These are phyloP conservation scores for Nannobrachium achirus DNA, from an alignment of 2,113 vertebrate genomes.

Conservation along the genomic window DNA sequence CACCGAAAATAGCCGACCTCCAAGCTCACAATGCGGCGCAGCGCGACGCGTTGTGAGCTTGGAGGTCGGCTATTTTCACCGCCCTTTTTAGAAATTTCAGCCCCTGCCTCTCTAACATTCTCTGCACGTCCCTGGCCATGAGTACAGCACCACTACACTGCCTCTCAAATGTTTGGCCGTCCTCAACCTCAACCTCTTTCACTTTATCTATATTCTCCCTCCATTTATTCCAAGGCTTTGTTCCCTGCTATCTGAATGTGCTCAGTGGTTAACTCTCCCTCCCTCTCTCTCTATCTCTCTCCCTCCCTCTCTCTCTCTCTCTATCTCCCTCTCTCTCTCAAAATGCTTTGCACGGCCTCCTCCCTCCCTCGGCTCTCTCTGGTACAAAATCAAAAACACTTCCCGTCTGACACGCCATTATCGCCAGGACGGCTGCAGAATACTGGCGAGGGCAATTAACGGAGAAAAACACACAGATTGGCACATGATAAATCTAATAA, in stretches of 20 bases:
- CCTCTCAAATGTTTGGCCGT: slow-evolving; percentile 35
- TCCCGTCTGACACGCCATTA: not conserved
- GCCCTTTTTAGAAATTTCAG: no score
- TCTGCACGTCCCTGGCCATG: no score
- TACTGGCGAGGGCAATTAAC: not conserved
- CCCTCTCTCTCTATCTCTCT: not conserved
- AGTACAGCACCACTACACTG: slow-evolving; percentile 18
- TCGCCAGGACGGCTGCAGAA: not conserved
- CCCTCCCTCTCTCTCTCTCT: not conserved
- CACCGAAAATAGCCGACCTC: no score
- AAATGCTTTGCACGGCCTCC: not conserved
- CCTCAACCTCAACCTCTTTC: slow-evolving; percentile 5
- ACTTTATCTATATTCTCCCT: not conserved
- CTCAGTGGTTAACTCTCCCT: not conserved
- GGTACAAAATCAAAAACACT: slow-evolving; percentile 7
- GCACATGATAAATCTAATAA: slow-evolving; percentile 8
- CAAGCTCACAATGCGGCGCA: no score
- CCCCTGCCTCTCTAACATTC: no score
- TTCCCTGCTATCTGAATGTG: slow-evolving; percentile 3
- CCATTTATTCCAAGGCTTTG: slow-evolving; percentile 7
- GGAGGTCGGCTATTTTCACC: no score
- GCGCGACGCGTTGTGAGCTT: no score
- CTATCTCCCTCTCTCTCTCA: not conserved
- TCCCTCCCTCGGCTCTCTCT: not conserved
- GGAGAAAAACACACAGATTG: not conserved